A percentile compares a stretch with the other conserved stretches of the same genome.
These are phyloP conservation scores for Branchellion lobata DNA, from an alignment of 2,888 invertebrate genomes.

Conservation along the genomic window DNA sequence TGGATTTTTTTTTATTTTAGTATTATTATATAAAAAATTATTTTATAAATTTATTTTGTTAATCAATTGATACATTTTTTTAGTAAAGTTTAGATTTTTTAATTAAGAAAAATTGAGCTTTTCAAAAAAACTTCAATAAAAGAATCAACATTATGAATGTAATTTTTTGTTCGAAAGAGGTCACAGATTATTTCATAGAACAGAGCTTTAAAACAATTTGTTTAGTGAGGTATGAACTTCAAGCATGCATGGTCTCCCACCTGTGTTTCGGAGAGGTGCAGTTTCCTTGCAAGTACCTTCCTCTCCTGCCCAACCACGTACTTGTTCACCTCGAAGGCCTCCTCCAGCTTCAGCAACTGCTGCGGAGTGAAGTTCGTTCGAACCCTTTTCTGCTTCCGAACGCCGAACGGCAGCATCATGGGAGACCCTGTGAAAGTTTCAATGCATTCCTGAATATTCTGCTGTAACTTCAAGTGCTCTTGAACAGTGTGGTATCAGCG, in stretches of 20 bases:
- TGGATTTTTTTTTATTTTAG: too few relatives aligned
- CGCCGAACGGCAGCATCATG: background rate
- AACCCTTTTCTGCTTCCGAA: slow-evolving; percentile 30
- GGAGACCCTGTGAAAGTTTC: background rate
- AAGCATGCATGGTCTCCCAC: too few relatives aligned
- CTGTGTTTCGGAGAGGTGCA: slow-evolving; percentile 40
- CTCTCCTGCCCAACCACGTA: slow-evolving; percentile 36
- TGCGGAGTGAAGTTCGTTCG: slow-evolving; percentile 25
- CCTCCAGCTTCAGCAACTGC: slow-evolving; percentile 20
- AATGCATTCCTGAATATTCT: too few relatives aligned
- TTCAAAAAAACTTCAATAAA: too few relatives aligned
- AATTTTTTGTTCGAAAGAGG: too few relatives aligned
- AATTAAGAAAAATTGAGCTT: too few relatives aligned
- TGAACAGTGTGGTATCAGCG: background rate
- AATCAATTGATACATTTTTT: too few relatives aligned
- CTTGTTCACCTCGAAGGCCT: slow-evolving; percentile 28
- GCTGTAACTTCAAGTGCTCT: background rate
- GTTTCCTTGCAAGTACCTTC: slow-evolving; percentile 36
- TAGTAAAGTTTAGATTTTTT: too few relatives aligned
- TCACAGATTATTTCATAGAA: too few relatives aligned
- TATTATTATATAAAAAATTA: background rate
- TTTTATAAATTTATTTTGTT: background rate
- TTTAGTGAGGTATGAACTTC: too few relatives aligned
- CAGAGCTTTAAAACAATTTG: too few relatives aligned
- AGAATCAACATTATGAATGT: too few relatives aligned